Base-by-base conservation (phyloP, 1,140 invertebrate species). In the Ylistrum balloti region DNA sequence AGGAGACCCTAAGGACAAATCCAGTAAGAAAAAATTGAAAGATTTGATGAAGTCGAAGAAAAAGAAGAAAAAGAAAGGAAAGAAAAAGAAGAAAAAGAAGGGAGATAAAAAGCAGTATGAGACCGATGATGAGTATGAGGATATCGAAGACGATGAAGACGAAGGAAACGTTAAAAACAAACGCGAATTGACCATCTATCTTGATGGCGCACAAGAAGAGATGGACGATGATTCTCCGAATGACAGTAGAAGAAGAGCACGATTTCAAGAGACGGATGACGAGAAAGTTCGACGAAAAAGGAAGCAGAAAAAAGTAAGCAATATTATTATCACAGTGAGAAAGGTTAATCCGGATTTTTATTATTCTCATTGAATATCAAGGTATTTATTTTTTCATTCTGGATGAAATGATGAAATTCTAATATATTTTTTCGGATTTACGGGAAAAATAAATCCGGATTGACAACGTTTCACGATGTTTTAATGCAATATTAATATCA, bases 11-110 rank as follows among this genome's bases (percentile, higher is more conserved):
- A 88, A 88, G 34, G 33, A 85, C 20, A 86, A 41, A 45, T 45
- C 38, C 34, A 88, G 87, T 86, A 35, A 86, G 33, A 74, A 86
- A 32, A 38, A 86, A 88, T 28, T 93, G 2, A 91, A 91, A 88
- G 92, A 92, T n/a, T 3, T 93, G 38, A 90, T 89, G 1, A 56
- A 88, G 33, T 48, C 48, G 45, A 90, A 90, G 33, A 90, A 87
- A 22, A 87, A 87, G n/a, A 87, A 87, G 33, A 41, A 33, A 32
- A 87, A 87, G 48, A 87, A 87, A 22, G 34, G 28, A 41, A n/a
- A n/a, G 38, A 35, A 48, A 86, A 33, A 56, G 86, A 56, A 90
- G 86, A 56, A 87, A 85, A 56, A 74, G 86, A 88, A 88, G 34
- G 90, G 88, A n/a, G 22, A 89, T 17, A 90, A 90, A 32, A 88